Evolutionary conservation across 1,140 invertebrate species (phyloP).

Genomic region (Drosophila micromelanica): DNA sequence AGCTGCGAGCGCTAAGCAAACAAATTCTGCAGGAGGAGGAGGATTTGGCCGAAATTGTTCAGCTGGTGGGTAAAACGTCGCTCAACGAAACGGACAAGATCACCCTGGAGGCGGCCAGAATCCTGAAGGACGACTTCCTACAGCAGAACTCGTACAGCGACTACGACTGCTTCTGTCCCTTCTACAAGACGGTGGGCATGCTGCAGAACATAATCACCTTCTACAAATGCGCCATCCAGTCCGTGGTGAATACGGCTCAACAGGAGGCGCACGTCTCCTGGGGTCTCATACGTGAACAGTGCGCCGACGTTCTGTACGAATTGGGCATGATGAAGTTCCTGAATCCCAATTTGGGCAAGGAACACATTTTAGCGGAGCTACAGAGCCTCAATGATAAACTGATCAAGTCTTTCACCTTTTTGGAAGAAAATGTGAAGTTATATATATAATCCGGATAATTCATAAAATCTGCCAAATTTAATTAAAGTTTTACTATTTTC

Average conservation of each 20-base stretch:
- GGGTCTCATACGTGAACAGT: constrained; percentile 57
- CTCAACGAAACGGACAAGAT: constrained; percentile 84
- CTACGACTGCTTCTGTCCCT: constrained; percentile 74
- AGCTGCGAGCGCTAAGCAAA: constrained; percentile 87
- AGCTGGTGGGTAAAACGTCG: constrained; percentile 94
- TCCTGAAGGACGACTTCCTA: constrained; percentile 78
- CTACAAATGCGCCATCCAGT: constrained; percentile 29
- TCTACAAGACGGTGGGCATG: constrained; percentile 80
- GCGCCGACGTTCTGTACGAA: constrained; percentile 53
- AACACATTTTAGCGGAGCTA: constrained; percentile 22
- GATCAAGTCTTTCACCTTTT: constrained; percentile 8
- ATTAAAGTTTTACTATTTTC: no score
- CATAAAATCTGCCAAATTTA: no score
- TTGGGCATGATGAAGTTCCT: constrained; percentile 74
- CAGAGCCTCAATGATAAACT: constrained; percentile 16
- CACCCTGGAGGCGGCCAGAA: constrained; percentile 71
- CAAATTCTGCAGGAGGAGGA: constrained; percentile 94
- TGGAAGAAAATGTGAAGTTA: constrained; percentile 32
- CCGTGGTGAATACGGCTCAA: constrained; percentile 43
- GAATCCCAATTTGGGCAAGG: constrained; percentile 39
- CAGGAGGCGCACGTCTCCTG: constrained; percentile 65
- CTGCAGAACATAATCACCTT: constrained; percentile 70
- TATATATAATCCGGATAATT: constrained; percentile 1
- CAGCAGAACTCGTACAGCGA: constrained; percentile 76
- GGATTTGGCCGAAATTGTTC: constrained; percentile 94